Base-by-base conservation (phyloP, 2,888 invertebrate genomes). In the Raillietiella orientalis region DNA sequence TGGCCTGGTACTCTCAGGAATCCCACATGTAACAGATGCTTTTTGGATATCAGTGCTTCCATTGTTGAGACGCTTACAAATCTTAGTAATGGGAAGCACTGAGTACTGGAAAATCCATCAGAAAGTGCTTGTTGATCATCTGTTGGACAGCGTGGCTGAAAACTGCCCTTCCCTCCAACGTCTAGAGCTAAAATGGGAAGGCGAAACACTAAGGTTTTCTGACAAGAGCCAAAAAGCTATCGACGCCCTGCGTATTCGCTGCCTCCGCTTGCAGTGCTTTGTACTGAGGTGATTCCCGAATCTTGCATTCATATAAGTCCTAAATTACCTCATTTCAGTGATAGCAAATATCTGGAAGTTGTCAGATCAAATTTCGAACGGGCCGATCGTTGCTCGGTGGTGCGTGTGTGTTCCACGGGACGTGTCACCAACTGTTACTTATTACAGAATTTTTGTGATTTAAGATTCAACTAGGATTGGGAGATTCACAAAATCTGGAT, bases 171-270 rank as follows among this genome's bases (percentile, higher is more conserved):
- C 63, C 37, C 46, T 96, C 38, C 79, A 87, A 45, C 59, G 96
- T 2, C 49, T 96, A 28, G 96, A 99, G 45, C 53, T 99, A 14
- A 65, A 75, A 37, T 99, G 96, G 96, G 96, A 99, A 48, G 90
- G 93, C 0, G 90, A 90, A 39, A 93, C 93, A 41, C 57, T 99
- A 19, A 59, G 96, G 27, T 96, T 90, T 51, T 93, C 90, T 20
- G 96, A 99, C 49, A 96, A 99, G 50, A 90, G 90, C 42, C 90
- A 90, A 49, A 99, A 99, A 47, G 93, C 93, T 22, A 90, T 96
- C 35, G 96, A 99, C 47, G 71, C 87, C 24, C 55, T 99, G 32
- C 65, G 96, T 23, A 75, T 96, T 22, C 79, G 79, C 41, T 93
- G 93, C 40, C 56, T 84, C 2, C 74, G 82, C 43, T 53, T 99